These are phyloP conservation scores for Hypotaenidia okinawae DNA, from an alignment of 2,797 vertebrate species.

Conservation along the genomic window DNA sequence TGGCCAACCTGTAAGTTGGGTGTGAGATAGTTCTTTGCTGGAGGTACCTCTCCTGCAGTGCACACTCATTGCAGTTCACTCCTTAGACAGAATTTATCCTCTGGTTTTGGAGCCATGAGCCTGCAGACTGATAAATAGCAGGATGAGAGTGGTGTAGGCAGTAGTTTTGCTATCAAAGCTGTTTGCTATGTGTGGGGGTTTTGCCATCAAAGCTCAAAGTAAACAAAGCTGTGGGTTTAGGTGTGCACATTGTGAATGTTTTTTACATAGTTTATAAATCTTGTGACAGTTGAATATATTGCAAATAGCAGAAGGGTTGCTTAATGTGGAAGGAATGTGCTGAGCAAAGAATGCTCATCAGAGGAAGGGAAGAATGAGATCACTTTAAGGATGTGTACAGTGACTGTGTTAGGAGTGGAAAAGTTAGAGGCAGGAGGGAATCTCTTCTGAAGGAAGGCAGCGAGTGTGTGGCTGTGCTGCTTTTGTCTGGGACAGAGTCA, in stretches of 20 bases:
- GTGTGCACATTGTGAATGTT: neutral
- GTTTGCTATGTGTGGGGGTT: neutral
- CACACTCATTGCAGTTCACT: neutral
- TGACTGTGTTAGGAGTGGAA: neutral
- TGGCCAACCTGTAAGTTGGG: neutral
- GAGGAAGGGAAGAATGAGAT: slow-evolving; percentile 1
- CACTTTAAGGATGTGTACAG: neutral
- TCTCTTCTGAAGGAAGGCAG: neutral
- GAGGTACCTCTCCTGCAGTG: neutral
- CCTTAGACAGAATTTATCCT: neutral
- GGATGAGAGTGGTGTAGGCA: neutral
- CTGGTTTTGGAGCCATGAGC: neutral
- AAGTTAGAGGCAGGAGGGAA: neutral
- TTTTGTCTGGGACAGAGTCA: no score
- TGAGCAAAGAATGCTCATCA: neutral
- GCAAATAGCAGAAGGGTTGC: neutral
- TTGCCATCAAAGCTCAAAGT: neutral
- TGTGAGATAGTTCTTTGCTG: neutral
- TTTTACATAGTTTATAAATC: neutral
- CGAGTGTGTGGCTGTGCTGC: neutral
- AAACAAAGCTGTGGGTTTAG: neutral
- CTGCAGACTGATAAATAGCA: neutral
- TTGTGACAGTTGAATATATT: neutral
- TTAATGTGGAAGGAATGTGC: slow-evolving; percentile 40
- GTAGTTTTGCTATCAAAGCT: neutral